Base-by-base conservation (phyloP, 2,888 invertebrate species). In the Amaurobius ferox region DNA sequence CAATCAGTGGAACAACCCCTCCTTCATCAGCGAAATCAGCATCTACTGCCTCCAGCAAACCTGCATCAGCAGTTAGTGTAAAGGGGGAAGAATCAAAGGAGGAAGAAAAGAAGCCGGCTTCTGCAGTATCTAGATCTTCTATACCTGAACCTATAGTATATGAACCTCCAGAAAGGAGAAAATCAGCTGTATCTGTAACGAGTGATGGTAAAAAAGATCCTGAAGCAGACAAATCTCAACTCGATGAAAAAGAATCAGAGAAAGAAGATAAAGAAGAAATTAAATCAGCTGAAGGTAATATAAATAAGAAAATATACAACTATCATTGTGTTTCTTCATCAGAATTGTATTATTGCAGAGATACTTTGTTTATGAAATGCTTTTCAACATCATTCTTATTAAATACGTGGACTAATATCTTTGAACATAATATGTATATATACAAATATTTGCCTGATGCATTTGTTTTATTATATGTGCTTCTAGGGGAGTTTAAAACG, bases 81-180 rank as follows among this genome's bases (percentile, higher is more conserved):
- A 76, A 48, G 32, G 74, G 32, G 11, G 28, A n/a, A 3, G 55
- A 32, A 23, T 35, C 44, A 13, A 19, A 32, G 7, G 55, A 48
- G 9, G 67, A 64, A 9, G 55, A 66, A 16, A 55, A 30, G 28
- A 86, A 86, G 28, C 79, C 85, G 6, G 61, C 73, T 16, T 86
- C 85, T 3, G 85, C 85, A 0, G 79, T 40, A 3, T 86, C 85
- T 5, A 67, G 85, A 1, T 67, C 78, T 35, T 86, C 85, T 67
- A 86, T 86, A 19, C 85, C 85, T 1, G 85, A 78, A 13, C 61
- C 85, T n/a, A 85, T 66, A 35, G 48, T 70, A 2, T 86, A 86
- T 19, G 85, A 86, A 30, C 85, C 85, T 16, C 85, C 85, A 9
- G 85, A 86, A 28, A 61, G 85, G 1, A 23, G 79, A n/a, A 73